Evolutionary conservation across 1,140 invertebrate species (phyloP).

Genomic region (Trichonephila clavipes): DNA sequence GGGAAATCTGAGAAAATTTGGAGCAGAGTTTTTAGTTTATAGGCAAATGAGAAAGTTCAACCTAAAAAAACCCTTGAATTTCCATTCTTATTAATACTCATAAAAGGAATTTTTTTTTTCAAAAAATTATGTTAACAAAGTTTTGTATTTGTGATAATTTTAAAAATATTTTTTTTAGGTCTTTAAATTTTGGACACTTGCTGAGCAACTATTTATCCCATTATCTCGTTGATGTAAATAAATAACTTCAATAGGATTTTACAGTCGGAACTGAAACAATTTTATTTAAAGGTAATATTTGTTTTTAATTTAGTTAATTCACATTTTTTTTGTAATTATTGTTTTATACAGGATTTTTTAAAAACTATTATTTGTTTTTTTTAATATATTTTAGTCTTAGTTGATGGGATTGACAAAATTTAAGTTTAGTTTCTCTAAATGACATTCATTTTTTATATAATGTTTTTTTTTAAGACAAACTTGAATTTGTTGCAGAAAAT

Average conservation of each 20-base stretch:
- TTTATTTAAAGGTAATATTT: neutral
- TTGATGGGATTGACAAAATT: too few species aligned
- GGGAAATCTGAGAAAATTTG: too few species aligned
- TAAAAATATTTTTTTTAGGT: neutral
- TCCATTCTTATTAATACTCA: too few species aligned
- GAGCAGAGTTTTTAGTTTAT: too few species aligned
- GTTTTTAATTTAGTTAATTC: neutral
- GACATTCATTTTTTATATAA: too few species aligned
- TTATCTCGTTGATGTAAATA: conserved; percentile 23
- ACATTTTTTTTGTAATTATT: neutral
- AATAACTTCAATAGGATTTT: neutral
- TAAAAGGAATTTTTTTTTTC: too few species aligned
- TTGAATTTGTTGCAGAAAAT: too few species aligned
- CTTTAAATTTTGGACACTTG: neutral
- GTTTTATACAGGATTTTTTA: neutral
- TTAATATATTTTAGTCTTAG: neutral
- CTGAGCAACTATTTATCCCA: neutral
- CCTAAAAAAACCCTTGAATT: too few species aligned
- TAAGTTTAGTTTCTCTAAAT: too few species aligned
- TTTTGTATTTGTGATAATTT: neutral
- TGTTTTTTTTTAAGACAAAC: too few species aligned
- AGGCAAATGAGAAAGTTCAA: too few species aligned
- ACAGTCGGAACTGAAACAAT: neutral
- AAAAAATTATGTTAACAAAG: too few species aligned
- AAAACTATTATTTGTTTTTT: neutral